Base-by-base conservation (phyloP, 2,797 vertebrate species). In the Triplophysa bombifrons region DNA sequence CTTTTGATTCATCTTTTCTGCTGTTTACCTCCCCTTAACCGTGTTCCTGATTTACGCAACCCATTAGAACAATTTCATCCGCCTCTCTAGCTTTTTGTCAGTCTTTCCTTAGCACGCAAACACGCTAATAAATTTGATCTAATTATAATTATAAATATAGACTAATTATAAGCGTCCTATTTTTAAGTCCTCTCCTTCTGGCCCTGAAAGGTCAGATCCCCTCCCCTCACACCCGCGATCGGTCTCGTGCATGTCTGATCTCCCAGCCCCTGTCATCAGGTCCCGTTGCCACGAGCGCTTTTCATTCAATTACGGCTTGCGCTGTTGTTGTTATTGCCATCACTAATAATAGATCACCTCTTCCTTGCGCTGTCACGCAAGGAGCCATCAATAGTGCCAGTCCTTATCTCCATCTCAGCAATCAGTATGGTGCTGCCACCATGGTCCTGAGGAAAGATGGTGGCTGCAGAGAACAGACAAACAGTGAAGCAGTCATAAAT, bases 341-440 rank as follows among this genome's bases (percentile, higher is more conserved):
- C 63, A 51, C 86, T 91, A 90, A 89, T 92, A 92, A 93, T 88
- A 87, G 88, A 84, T 84, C 85, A 83, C 76, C 83, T 66, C 65
- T 72, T 11, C 87, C 87, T 81, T 84, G 60, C 85, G 75, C 90
- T 87, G 90, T 90, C 89, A 92, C 80, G 81, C 80, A 82, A 84
- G 48, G 9, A 61, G 83, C 85, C 90, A 90, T 90, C 90, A 91
- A 89, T 84, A 85, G 75, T 72, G 41, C 81, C 87, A 83, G 86
- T 73, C 81, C 85, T 89, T 85, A 87, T 89, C 88, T 88, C 88
- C 82, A 85, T 91, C 87, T 87, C 84, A 63, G 82, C 89, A 91
- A 92, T 91, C 88, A 90, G 69, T 20, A 83, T 86, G 80, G 88
- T 91, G 90, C 89, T 91, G 90, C 88, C 85, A 86, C 84, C 82